Percentiles rank a stretch among this genome's conserved stretches.
Evolutionary conservation across 2,797 vertebrate species (phyloP).

Genomic region (Thamnophis elegans): DNA sequence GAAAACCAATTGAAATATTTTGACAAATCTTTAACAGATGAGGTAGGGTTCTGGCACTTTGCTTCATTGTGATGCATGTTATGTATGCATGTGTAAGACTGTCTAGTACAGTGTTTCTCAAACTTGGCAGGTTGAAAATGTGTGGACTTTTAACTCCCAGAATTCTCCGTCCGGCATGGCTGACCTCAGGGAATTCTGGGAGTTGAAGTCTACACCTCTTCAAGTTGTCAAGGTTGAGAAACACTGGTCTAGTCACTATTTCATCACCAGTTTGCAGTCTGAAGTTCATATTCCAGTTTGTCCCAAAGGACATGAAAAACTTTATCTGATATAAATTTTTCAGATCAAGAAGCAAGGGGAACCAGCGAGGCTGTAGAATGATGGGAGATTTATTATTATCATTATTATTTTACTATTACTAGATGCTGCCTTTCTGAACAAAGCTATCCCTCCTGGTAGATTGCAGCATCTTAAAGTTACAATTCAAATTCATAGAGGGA

Average conservation of each 20-base stretch:
- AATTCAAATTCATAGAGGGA: too few relatives aligned
- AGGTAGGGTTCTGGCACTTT: neutral
- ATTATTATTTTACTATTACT: neutral
- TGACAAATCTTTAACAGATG: neutral
- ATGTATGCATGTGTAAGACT: neutral
- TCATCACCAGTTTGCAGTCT: neutral
- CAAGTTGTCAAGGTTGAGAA: neutral
- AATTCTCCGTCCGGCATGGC: neutral
- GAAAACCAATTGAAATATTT: neutral
- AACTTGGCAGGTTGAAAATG: neutral
- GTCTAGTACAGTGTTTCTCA: neutral
- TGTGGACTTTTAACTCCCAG: neutral
- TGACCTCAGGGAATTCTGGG: neutral
- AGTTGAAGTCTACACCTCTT: neutral
- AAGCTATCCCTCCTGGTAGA: neutral
- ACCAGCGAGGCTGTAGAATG: neutral
- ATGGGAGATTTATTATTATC: neutral
- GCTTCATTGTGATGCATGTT: neutral
- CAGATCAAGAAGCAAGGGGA: neutral
- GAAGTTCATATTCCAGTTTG: neutral
- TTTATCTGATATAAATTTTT: too few relatives aligned
- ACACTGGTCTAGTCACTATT: neutral
- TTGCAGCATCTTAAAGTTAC: neutral
- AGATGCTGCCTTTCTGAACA: neutral
- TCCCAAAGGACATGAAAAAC: too few relatives aligned